Evolutionary conservation across 2,888 invertebrate genomes (phyloP), one percentile per base, ranked within the genome.

Genomic region (Empis stercorea): DNA sequence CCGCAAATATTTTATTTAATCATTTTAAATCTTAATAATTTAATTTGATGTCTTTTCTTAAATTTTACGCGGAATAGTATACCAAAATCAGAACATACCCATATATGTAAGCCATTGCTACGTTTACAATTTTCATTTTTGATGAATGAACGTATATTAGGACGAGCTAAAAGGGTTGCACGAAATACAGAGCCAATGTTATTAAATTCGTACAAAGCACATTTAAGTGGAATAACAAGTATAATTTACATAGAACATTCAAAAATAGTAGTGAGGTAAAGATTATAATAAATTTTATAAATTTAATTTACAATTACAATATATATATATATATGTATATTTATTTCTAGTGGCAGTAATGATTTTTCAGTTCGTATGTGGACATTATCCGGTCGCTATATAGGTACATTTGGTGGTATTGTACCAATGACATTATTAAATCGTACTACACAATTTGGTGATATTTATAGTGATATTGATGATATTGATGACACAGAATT

Each of bases 341-440:
- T n/a, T 38, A 11, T 14, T 43, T 47, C 1, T 32, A 81, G 81
- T 57, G 74, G 79, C 52, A 81, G 84, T 55, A 72, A 75, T 47
- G 85, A 86, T 69, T 79, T 76, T 60, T 81, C 82, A 43, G 81
- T 80, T 49, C 76, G 87, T 46, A 68, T 86, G 62, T 87, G 87
- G 87, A 79, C 80, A 1, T 63, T 84, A 48, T 75, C 78, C 38
- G 87, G 87, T 32, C 74, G 76, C 57, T 78, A 78, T 60, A 60
- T 88, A 54, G 83, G 83, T 54, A 86, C 86, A 5, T 72, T 88
- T 54, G 88, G 88, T 46, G 80, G 84, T 45, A 78, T 55, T 27
- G 70, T 75, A 56, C 72, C 76, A 1, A 85, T 82, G 81, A 66
- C 70, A 23, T 71, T 72, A 38, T 56, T 77, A 30, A 68, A 73